phyloP scores from a whole-genome alignment of 53 echinoderm and acorn worm species.

The Holothuria scabra region DNA sequence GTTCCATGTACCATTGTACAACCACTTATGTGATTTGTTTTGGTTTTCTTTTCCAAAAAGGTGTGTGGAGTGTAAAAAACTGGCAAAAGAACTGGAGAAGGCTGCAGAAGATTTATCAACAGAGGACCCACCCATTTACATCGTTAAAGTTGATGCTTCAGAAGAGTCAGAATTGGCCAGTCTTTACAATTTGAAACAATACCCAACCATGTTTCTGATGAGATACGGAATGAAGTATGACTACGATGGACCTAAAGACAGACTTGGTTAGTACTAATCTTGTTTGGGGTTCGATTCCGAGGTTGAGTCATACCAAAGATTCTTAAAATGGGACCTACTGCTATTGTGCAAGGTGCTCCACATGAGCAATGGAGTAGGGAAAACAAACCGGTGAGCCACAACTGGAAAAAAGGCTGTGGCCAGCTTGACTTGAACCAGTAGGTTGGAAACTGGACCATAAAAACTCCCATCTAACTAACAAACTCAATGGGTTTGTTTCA shows the following conservation, averaged over 20 bases:
- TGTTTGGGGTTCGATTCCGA: too few relatives aligned
- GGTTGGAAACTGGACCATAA: too few relatives aligned
- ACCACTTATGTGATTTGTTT: background rate
- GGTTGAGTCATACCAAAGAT: too few relatives aligned
- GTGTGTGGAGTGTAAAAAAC: constrained; percentile 97
- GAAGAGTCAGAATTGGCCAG: constrained; percentile 64
- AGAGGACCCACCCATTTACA: constrained; percentile 68
- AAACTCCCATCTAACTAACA: too few relatives aligned
- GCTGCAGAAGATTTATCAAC: constrained; percentile 66
- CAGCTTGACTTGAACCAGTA: too few relatives aligned
- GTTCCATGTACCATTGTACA: too few relatives aligned
- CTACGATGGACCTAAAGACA: constrained; percentile 91
- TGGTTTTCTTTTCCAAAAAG: constrained; percentile 37
- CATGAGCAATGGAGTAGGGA: too few relatives aligned
- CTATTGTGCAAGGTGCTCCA: too few relatives aligned
- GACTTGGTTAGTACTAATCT: constrained; percentile 56
- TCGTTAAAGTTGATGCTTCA: constrained; percentile 93
- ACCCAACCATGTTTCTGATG: constrained; percentile 90
- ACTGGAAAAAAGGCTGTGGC: too few relatives aligned
- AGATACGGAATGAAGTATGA: constrained; percentile 86
- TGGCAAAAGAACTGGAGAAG: constrained; percentile 85
- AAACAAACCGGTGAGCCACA: too few relatives aligned
- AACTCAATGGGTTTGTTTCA: too few relatives aligned
- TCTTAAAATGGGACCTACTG: too few relatives aligned
- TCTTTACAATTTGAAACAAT: constrained; percentile 81